These are phyloP conservation scores for Cyphomyrus plagiostoma DNA, from an alignment of 2,113 vertebrate species.

Conservation along the genomic window DNA sequence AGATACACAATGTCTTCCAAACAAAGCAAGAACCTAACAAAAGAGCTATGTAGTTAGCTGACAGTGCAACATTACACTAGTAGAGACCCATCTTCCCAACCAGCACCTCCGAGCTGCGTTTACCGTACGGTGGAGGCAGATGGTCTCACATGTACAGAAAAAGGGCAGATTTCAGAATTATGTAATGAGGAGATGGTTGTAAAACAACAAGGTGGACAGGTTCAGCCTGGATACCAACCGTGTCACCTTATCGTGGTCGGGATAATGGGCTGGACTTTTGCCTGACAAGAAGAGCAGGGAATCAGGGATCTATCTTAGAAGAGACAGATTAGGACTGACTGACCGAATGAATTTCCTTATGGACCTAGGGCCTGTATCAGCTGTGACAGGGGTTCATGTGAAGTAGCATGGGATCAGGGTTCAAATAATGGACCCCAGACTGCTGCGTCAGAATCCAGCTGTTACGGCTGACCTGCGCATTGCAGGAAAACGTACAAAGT, in stretches of 20 bases:
- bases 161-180: not conserved
- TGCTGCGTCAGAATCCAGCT: not conserved
- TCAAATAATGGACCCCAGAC: not conserved
- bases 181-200: not conserved
- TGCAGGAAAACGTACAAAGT: not conserved
- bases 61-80: not conserved
- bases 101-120: not conserved
- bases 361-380: not conserved
- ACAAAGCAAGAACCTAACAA: not conserved
- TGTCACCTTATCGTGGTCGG: not conserved
- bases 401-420: not conserved
- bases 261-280: conserved; percentile 8
- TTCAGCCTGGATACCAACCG: not conserved
- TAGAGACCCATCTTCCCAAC: not conserved
- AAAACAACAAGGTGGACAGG: not conserved
- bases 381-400: not conserved
- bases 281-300: not conserved
- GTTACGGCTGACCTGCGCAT: not conserved
- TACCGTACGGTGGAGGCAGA: not conserved
- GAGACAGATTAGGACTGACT: not conserved
- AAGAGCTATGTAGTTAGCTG: not conserved
- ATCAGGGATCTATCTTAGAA: not conserved
- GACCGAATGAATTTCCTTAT: not conserved
- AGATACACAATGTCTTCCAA: not conserved
- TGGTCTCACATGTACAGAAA: not conserved